Evolutionary conservation across 2,113 vertebrate species (phyloP).

Genomic region (Labeo catla): DNA sequence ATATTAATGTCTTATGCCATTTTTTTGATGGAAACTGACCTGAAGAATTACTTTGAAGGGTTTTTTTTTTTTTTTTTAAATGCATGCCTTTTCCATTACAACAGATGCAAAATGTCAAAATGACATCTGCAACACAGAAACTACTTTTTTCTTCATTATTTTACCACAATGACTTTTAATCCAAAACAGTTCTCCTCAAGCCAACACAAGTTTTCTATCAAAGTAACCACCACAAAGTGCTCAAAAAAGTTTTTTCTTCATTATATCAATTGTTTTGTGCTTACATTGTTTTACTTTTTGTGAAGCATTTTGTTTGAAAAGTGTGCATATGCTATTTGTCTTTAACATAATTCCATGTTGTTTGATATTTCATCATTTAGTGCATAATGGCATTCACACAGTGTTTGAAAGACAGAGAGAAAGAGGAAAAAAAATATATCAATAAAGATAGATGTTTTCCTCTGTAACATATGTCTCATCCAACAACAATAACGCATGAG

Average conservation of each 20-base stretch:
- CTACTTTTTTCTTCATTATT: not conserved
- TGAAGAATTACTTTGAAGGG: not conserved
- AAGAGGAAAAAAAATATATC: not conserved
- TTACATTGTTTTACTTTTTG: not conserved
- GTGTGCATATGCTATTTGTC: not conserved
- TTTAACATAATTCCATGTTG: not conserved
- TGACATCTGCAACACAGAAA: not conserved
- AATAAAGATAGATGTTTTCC: not conserved
- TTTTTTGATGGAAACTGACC: not conserved
- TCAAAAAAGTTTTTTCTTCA: not conserved
- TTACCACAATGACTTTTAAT: not conserved
- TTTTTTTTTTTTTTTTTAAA: not conserved
- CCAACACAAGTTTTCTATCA: not conserved
- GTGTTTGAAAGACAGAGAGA: not conserved
- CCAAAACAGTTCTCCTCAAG: not conserved
- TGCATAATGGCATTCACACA: not conserved
- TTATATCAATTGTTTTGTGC: not conserved
- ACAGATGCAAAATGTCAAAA: not conserved
- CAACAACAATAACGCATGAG: not conserved
- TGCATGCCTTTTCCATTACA: not conserved
- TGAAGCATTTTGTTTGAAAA: not conserved
- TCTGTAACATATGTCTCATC: not conserved
- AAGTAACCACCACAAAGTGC: not conserved
- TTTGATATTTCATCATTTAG: not conserved
- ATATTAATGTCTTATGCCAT: not conserved